Conservation (phyloP, 2,888 invertebrate genomes). For the Odontocolon sp. region DNA sequence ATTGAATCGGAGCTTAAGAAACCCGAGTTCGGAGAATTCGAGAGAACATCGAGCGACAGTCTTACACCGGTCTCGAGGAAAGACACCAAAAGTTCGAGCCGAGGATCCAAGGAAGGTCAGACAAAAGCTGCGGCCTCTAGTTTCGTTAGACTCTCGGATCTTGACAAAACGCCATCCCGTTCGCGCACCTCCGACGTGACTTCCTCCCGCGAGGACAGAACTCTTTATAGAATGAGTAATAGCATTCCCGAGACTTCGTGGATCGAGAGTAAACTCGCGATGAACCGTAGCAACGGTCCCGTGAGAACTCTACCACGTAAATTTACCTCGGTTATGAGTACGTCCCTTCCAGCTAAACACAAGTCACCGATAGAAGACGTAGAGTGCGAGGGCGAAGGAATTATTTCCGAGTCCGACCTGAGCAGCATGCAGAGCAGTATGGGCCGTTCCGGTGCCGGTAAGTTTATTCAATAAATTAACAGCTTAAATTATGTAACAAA, state of each 20-base stretch:
- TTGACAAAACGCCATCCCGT: constrained; percentile 86
- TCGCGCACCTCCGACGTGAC: constrained; percentile 77
- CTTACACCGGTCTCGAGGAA: constrained; percentile 43
- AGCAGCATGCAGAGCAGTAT: constrained; percentile 83
- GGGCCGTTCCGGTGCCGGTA: constrained; percentile 81
- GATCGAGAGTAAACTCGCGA: constrained; percentile 84
- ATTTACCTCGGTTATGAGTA: constrained; percentile 74
- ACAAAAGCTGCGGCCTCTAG: constrained; percentile 80
- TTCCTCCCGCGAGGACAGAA: constrained; percentile 69
- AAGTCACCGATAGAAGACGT: constrained; percentile 76
- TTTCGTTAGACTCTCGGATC: constrained; percentile 90
- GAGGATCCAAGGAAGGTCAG: constrained; percentile 78
- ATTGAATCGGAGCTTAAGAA: constrained; percentile 74
- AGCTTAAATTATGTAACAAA: not conserved
- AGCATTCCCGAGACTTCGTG: constrained; percentile 88
- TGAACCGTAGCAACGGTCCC: constrained; percentile 85
- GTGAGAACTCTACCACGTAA: constrained; percentile 72
- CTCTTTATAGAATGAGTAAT: constrained; percentile 84
- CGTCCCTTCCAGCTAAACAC: constrained; percentile 74
- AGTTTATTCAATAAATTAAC: constrained; percentile 64
- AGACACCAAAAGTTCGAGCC: constrained; percentile 67
- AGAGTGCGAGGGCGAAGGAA: constrained; percentile 74
- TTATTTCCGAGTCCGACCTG: constrained; percentile 80
- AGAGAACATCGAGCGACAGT: constrained; percentile 49
- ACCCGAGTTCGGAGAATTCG: constrained; percentile 65